Conservation (phyloP, 1,140 invertebrate genomes). For the Zelostemma sp. region DNA sequence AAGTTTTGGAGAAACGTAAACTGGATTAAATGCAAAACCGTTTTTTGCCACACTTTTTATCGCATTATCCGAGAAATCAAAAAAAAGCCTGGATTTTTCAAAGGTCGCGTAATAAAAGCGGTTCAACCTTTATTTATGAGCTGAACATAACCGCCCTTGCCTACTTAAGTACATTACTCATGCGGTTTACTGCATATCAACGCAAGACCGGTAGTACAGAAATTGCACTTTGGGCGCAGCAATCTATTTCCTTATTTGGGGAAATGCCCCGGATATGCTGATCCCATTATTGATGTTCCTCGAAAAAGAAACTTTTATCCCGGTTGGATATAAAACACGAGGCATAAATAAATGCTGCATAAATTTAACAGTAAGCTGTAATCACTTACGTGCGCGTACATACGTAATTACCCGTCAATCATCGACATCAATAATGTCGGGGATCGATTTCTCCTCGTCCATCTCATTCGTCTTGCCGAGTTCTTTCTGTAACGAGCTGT, state of each 20-base stretch:
- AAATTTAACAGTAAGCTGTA: too few species aligned
- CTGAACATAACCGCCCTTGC: background rate
- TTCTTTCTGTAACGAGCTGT: too few species aligned
- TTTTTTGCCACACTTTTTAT: too few species aligned
- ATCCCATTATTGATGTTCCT: too few species aligned
- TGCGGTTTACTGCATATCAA: slow-evolving; percentile 30
- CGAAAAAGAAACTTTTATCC: too few species aligned
- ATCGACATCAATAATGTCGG: background rate
- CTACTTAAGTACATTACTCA: slow-evolving; percentile 47
- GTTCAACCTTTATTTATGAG: background rate
- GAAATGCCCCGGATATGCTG: too few species aligned
- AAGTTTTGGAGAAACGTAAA: too few species aligned
- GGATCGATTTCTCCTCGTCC: background rate
- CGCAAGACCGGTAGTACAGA: background rate
- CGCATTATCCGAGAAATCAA: too few species aligned
- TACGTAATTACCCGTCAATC: background rate
- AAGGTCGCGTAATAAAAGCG: background rate
- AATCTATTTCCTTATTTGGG: background rate
- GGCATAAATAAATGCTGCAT: too few species aligned
- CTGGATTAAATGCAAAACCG: too few species aligned
- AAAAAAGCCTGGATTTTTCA: background rate
- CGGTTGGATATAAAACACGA: too few species aligned
- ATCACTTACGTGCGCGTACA: too few species aligned
- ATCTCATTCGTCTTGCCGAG: background rate
- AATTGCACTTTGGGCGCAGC: background rate